Evolutionary conservation across 2,797 vertebrate genomes (phyloP), one percentile per base, ranked within the genome.

Genomic region (Geotrypetes seraphini): DNA sequence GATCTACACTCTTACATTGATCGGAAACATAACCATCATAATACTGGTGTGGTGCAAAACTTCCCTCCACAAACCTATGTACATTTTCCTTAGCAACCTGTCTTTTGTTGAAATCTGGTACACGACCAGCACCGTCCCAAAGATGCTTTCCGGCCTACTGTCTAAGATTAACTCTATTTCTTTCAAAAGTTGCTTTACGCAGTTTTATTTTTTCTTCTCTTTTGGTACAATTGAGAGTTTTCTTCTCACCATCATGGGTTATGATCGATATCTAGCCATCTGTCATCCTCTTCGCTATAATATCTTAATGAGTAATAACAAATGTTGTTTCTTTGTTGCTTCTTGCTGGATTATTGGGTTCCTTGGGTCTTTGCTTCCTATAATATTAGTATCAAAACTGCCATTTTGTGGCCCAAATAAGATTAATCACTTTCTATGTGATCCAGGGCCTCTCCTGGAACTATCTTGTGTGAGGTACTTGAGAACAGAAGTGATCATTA

Each of bases 361-460:
- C 3, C 10, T 52, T 3, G 31, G 61, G 13, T 43, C 58, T 7
- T 36, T 39, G 7, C 9, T 23, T 3, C 55, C 66, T 18, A 53
- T 14, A 19, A 37, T 30, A 1, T 42, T 53, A 28, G 40, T 51
- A 26, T 60, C 59, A 9, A 55, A 28, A 4, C 20, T 63, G 12
- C 40, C 53, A 4, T 66, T 70, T 42, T 70, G 69, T 24, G 53
- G 47, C 12, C 14, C 33, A 9, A 53, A 65, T 13, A 22, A 2
- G 19, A 57, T 70, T 22, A 36, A 68, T 12, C 66, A 70, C 29
- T 66, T 63, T 27, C 47, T 60, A 11, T 64, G 69, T 40, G 64
- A 66, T 10, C 25, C 64, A 19, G 43, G 56, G 50, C 50, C 44
- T 2, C 20, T 64, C 3, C 18, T 64, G 10, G 53, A 60, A 24